These are phyloP conservation scores for Catamblyrhynchus diadema DNA, from an alignment of 2,797 vertebrate species.

Conservation along the genomic window DNA sequence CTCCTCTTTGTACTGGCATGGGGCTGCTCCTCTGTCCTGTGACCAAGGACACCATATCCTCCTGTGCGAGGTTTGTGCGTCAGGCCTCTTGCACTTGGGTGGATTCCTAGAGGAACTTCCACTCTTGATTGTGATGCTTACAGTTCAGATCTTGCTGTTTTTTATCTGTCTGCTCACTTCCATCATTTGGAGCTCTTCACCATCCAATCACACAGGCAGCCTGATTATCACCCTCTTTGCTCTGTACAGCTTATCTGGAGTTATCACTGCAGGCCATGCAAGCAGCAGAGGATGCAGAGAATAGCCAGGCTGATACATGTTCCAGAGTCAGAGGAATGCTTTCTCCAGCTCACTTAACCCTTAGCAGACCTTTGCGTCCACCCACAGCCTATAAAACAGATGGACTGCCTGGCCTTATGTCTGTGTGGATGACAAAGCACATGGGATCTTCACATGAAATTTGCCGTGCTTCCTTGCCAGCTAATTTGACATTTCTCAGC, in stretches of 20 bases:
- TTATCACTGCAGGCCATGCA: background rate
- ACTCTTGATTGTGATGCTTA: background rate
- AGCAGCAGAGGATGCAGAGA: background rate
- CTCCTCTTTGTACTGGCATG: background rate
- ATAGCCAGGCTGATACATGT: background rate
- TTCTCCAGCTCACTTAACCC: background rate
- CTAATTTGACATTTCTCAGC: background rate
- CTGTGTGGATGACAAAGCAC: background rate
- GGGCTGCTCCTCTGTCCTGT: background rate
- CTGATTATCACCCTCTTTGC: background rate
- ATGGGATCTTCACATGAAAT: background rate
- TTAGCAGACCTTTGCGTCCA: background rate
- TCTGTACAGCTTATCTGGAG: background rate
- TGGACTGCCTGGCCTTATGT: background rate
- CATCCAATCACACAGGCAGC: background rate
- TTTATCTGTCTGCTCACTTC: background rate
- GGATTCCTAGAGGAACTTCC: background rate
- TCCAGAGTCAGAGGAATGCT: background rate
- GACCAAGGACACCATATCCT: background rate
- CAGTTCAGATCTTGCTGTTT: background rate
- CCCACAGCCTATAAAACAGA: background rate
- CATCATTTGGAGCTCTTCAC: background rate
- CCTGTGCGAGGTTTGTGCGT: accelerated
- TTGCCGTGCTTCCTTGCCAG: background rate
- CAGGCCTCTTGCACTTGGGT: background rate